Base-by-base conservation (phyloP, 2,888 invertebrate species). In the Acholoe squamosa region DNA sequence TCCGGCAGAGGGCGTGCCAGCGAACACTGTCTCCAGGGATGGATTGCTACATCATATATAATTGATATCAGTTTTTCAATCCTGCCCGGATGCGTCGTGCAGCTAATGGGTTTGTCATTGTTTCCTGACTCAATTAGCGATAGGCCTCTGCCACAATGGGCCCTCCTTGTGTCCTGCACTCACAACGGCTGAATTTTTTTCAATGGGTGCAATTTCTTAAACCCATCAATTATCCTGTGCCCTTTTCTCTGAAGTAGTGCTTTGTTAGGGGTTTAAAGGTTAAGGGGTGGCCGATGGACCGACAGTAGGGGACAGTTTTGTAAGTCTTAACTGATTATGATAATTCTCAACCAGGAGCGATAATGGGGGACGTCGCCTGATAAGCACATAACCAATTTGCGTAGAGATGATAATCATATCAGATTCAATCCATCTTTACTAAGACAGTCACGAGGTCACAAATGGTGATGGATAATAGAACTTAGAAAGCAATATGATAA, bases 91-190 rank as follows among this genome's bases (percentile, higher is more conserved):
- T 61, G 61, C 61, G 61, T n/a, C 61, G 61, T 7, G 61, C 3
- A 61, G 61, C 61, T 61, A 61, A 61, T 61, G 61, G 61, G 61
- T 61, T 61, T 61, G n/a, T 61, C 61, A 61, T 61, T 61, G 61
- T 61, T 61, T 61, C 61, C 61, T 61, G 61, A 61, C 61, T 61
- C 61, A 61, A 61, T 61, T 61, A 12, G 61, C 61, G 61, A 61
- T 61, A 61, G 61, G 61, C 22, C 43, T n/a, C 61, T 7, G 14
- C n/a, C 61, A n/a, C 22, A 61, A n/a, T 61, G 61, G 61, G 22
- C 19, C n/a, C 61, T 19, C 61, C 61, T n/a, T 61, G 19, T n/a
- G 61, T 14, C n/a, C 61, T n/a, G 19, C 14, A 3, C 61, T 61
- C 61, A 7, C n/a, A n/a, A 12, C 22, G 61, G 61, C n/a, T 61